Conservation (phyloP, 2,113 vertebrate species). For the Crotalus viridis region DNA sequence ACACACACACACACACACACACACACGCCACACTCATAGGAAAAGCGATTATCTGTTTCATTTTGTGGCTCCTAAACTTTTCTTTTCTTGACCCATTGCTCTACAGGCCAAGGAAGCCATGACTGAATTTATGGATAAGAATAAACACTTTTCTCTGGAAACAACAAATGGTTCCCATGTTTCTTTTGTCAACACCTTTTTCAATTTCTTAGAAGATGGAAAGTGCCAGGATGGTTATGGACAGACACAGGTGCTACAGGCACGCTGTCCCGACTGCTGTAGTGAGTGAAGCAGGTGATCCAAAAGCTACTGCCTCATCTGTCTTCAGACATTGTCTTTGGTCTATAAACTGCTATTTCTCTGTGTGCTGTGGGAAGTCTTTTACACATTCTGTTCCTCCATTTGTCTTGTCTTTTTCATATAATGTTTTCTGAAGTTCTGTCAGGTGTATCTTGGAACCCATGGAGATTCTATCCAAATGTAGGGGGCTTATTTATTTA, state of each 20-base stretch:
- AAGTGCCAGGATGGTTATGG: conserved; percentile 2
- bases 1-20: not conserved
- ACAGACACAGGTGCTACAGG: conserved; percentile 4
- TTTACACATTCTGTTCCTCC: not conserved
- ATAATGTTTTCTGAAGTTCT: not conserved
- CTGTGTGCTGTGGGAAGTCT: not conserved
- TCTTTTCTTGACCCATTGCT: not conserved
- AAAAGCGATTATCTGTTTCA: not conserved
- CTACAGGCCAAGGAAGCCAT: conserved; percentile 15
- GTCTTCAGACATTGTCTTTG: not conserved
- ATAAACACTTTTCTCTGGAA: not conserved
- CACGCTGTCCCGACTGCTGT: conserved; percentile 24
- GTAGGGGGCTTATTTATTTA: not conserved
- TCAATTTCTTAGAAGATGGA: conserved; percentile 6
- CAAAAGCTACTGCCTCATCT: conserved; percentile 6
- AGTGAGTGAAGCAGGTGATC: conserved; percentile 33
- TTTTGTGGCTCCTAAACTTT: not conserved
- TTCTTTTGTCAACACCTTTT: conserved; percentile 15
- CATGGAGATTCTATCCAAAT: not conserved
- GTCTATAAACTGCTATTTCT: not conserved
- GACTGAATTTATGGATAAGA: not conserved
- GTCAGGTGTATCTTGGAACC: not conserved
- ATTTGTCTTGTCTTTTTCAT: not conserved
- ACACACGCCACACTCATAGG: not conserved
- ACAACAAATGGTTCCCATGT: not conserved